Percentiles rank a stretch among this genome's conserved stretches.
Evolutionary conservation across 2,113 vertebrate genomes (phyloP).

Genomic region (Spizaetus ornatus): DNA sequence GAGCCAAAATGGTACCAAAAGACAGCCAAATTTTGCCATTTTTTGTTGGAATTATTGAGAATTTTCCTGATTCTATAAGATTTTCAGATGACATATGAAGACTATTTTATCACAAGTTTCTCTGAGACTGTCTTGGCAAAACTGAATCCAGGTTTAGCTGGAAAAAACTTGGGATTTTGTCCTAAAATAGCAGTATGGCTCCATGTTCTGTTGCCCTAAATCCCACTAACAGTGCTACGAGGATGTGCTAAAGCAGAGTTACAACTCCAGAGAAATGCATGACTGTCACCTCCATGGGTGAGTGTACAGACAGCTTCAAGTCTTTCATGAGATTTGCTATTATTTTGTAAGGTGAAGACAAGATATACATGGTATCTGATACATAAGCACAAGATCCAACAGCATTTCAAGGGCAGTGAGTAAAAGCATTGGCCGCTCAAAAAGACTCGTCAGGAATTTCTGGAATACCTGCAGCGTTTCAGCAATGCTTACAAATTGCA

Average conservation of each 20-base stretch:
- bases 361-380: neutral
- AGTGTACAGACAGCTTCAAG: neutral
- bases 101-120: neutral
- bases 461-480: constrained; percentile 9
- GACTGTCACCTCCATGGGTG: neutral
- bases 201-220: neutral
- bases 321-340: neutral
- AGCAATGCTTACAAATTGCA: constrained; percentile 14
- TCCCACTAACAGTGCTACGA: neutral
- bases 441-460: neutral
- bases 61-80: neutral
- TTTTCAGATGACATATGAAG: neutral
- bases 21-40: neutral
- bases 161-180: neutral
- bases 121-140: neutral
- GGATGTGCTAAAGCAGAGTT: neutral
- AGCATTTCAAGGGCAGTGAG: neutral
- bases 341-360: neutral
- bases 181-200: neutral
- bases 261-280: neutral
- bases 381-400: neutral
- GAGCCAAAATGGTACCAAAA: neutral
- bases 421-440: neutral
- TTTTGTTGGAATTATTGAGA: neutral
- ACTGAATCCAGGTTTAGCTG: neutral